Evolutionary conservation across 2,113 vertebrate species (phyloP), one percentile per base, ranked within the genome.

Genomic region (Mionectes macconnelli): DNA sequence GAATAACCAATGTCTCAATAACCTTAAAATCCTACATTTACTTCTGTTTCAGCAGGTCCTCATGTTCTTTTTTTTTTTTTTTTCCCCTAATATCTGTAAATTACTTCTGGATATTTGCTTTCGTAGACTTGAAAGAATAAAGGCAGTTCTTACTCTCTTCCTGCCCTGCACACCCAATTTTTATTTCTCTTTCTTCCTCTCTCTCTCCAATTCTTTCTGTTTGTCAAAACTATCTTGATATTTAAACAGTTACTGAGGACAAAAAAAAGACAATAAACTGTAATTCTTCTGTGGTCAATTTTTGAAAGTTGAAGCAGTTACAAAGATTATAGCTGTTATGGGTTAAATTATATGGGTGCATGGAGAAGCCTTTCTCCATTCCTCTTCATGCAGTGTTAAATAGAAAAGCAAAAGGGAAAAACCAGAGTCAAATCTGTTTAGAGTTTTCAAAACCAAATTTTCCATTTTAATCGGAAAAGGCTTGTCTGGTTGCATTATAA

Each of bases 381-480:
- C 6, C 14, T 56, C 13, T 33, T 39, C 9, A 47, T 4, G 5
- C 3, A 30, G 5, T n/a, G 3, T 50, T 70, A 55, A 62, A 90
- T 74, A 81, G 10, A 17, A 60, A 81, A 13, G 15, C 2, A 57
- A 64, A 62, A 55, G 25, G 18, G 8, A 14, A 80, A 90, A 91
- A 42, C 0, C 13, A 78, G 67, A 89, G 21, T 4, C 4, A 8
- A 57, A 25, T 40, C 25, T 39, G 12, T 15, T 39, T 31, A 24
- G 62, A 72, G 9, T 72, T 94, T 84, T 78, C 33, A 47, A 63
- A 53, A 5, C 4, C 17, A 69, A 80, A 78, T 81, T 89, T 93
- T 87, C 56, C 12, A 55, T 84, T 81, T 95, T 89, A 87, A 94
- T 89, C 56, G 91, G 63, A 92, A 94, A 63, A 72, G 12, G 10